Conservation (phyloP, 2,888 invertebrate genomes). For the Acrobasis consociella region DNA sequence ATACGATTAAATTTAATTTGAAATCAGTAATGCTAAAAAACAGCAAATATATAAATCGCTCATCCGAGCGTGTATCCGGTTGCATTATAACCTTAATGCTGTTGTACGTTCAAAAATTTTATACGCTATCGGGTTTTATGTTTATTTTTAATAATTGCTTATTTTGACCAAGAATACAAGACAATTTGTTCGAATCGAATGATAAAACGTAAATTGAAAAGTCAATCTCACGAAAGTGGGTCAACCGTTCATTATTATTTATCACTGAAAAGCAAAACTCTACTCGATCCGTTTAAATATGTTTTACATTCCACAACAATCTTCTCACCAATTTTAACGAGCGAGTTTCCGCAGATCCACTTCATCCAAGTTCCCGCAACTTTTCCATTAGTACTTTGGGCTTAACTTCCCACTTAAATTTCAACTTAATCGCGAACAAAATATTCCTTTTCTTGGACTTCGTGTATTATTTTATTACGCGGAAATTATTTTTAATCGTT, state of each 20-base stretch:
- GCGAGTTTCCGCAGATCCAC: conserved; percentile 51
- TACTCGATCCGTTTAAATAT: conserved; percentile 43
- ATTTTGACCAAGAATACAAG: too few species aligned
- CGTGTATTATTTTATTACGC: conserved; percentile 52
- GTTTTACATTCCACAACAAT: conserved; percentile 57
- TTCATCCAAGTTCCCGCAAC: conserved; percentile 51
- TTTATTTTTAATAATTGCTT: too few species aligned
- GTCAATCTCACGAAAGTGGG: neutral
- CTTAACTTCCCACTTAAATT: conserved; percentile 65
- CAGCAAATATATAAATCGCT: too few species aligned
- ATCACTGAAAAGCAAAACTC: conserved; percentile 22
- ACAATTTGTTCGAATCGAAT: neutral
- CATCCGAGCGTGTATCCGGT: too few species aligned
- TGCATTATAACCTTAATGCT: too few species aligned
- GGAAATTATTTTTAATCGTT: conserved; percentile 46
- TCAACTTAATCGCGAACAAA: conserved; percentile 63
- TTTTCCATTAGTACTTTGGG: conserved; percentile 65
- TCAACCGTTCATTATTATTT: conserved; percentile 8
- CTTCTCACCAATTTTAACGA: conserved; percentile 47
- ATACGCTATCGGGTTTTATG: too few species aligned
- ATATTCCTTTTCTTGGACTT: conserved; percentile 53
- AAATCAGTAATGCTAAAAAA: too few species aligned
- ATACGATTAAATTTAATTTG: too few species aligned
- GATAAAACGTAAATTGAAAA: neutral
- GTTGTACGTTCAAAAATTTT: too few species aligned